Percentiles rank a stretch among this genome's conserved stretches.
These are phyloP conservation scores for Carlito syrichta DNA, from an alignment of 2,113 vertebrate genomes.

Conservation along the genomic window DNA sequence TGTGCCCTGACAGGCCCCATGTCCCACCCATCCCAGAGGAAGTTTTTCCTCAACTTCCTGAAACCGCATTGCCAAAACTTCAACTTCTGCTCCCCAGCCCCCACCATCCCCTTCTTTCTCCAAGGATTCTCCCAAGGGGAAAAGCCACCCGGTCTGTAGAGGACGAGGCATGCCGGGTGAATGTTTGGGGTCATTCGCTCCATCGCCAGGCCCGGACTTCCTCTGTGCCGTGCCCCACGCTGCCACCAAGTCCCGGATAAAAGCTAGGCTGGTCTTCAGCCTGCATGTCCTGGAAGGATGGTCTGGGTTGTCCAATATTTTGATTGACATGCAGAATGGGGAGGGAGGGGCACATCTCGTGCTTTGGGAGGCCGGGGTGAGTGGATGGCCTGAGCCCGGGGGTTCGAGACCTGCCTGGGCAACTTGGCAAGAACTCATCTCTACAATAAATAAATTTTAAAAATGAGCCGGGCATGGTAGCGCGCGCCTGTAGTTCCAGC, in stretches of 20 bases:
- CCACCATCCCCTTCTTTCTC: not conserved
- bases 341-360: no score
- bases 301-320: not conserved
- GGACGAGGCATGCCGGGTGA: not conserved
- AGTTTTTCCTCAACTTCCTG: not conserved
- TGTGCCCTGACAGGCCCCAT: not conserved
- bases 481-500: no score
- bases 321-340: not conserved
- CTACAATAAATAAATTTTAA: no score
- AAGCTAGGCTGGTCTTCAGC: not conserved
- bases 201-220: not conserved
- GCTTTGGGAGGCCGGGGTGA: no score
- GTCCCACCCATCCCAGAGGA: not conserved
- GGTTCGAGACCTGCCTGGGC: no score
- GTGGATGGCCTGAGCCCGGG: no score
- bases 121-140: not conserved
- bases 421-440: no score
- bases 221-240: not conserved
- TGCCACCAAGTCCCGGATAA: not conserved
- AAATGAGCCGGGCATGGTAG: no score
- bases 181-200: fast-evolving
- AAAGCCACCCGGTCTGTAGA: not conserved
- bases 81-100: not conserved
- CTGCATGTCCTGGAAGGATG: not conserved
- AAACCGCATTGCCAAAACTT: not conserved